Conservation (phyloP, 2,888 invertebrate genomes). For the Gymnosoma rotundatum region DNA sequence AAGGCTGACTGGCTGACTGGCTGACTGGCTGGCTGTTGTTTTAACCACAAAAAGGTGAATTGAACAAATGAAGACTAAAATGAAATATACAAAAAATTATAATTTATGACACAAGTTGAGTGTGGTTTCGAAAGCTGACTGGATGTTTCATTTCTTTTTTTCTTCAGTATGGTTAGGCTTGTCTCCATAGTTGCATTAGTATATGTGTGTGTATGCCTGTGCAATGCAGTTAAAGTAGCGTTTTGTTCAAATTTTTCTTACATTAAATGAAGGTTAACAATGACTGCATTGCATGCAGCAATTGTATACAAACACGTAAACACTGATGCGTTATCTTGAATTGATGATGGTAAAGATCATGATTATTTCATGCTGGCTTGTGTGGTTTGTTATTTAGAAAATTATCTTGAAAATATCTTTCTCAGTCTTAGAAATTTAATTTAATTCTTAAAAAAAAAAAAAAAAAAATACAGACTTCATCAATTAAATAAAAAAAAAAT, state of each 20-base stretch:
- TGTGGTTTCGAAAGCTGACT: slow-evolving; percentile 23
- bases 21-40: not conserved
- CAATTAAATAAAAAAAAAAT: slow-evolving; percentile 48
- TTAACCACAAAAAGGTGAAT: slow-evolving; percentile 28
- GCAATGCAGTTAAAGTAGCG: slow-evolving; percentile 6
- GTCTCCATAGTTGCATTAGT: not conserved
- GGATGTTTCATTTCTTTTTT: not conserved
- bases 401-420: not conserved
- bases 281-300: slow-evolving; percentile 55
- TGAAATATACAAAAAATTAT: slow-evolving; percentile 73
- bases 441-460: slow-evolving; percentile 19
- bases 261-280: not conserved
- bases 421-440: not conserved
- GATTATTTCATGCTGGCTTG: slow-evolving; percentile 63
- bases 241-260: slow-evolving; percentile 26
- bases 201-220: no score
- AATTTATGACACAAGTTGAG: slow-evolving; percentile 72
- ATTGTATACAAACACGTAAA: slow-evolving; percentile 61
- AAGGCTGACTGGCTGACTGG: not conserved
- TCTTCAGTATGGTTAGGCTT: not conserved
- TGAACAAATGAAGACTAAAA: slow-evolving; percentile 34
- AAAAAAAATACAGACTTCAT: slow-evolving; percentile 45
- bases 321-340: slow-evolving; percentile 62
- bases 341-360: slow-evolving; percentile 64
- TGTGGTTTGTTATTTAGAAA: slow-evolving; percentile 39